Base-by-base conservation (phyloP, 2,888 invertebrate genomes). In the Mantis religiosa region DNA sequence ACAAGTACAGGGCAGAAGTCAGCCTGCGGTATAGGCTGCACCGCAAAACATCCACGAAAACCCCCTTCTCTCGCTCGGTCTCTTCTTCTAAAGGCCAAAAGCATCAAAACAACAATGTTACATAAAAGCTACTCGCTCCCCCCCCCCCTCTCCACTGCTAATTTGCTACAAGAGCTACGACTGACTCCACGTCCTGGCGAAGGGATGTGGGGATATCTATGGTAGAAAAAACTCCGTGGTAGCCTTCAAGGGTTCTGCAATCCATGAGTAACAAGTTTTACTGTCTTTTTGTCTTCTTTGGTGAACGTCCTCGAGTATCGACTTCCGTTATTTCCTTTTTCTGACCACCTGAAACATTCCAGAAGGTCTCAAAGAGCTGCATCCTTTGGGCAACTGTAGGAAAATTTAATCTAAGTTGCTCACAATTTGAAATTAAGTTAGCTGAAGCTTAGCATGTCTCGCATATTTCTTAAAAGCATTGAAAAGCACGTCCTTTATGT, bases 1-100 rank as follows among this genome's bases (percentile, higher is more conserved):
- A 81, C 86, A 86, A 86, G 86, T 81, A 86, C 86, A 14, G 85
- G 54, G 54, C 47, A 81, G 71, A 86, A 86, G 54, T 81, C 86
- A 82, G 87, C 87, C 87, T 87, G 87, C 87, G 87, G 87, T 87
- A 87, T 87, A 87, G 87, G 30, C 87, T 87, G 82, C 15, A 82
- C 87, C 87, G 87, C 87, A 87, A 87, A 87, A 87, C 87, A 87
- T 87, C 87, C 87, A 87, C 87, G 87, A 87, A 82, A 87, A 28
- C 47, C 30, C 25, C 86, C 86, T 81, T 81, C 54, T 20, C 25
- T 9, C 34, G 30, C 30, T 34, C 30, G 6, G 54, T 71, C 54
- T 71, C 54, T 71, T 71, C 54, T 71, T 82, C 71, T 28, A 25
- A 87, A 87, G 82, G 87, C 87, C 87, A 82, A 87, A 87, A 87